Conservation (phyloP, 2,797 vertebrate genomes). For the Molossus molossus region DNA sequence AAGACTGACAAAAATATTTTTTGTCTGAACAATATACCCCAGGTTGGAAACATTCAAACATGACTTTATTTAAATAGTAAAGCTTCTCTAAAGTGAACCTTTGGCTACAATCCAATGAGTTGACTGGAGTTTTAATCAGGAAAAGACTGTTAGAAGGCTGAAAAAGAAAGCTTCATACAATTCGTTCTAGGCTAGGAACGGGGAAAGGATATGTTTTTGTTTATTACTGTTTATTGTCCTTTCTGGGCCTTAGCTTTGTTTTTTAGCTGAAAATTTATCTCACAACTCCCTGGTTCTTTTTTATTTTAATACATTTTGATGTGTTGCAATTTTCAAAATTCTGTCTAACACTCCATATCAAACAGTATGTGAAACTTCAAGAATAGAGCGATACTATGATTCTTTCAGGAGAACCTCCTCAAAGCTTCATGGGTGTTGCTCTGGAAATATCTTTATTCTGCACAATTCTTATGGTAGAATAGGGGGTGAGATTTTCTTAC, state of each 20-base stretch:
- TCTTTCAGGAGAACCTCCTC: slow-evolving; percentile 20
- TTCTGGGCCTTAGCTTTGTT: not conserved
- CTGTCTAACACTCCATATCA: not conserved
- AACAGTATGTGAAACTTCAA: slow-evolving; percentile 28
- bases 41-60: slow-evolving; percentile 89
- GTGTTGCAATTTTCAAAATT: slow-evolving; percentile 61
- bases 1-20: slow-evolving; percentile 90
- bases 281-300: slow-evolving; percentile 32
- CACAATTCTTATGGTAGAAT: not conserved
- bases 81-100: slow-evolving; percentile 81
- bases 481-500: not conserved
- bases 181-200: slow-evolving; percentile 19
- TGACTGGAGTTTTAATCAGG: slow-evolving; percentile 75
- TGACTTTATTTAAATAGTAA: slow-evolving; percentile 82
- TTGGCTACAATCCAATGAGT: slow-evolving; percentile 81
- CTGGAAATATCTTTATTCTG: not conserved
- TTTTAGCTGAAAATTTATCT: slow-evolving; percentile 54
- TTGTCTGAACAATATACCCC: slow-evolving; percentile 84
- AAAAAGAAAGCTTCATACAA: slow-evolving; percentile 67
- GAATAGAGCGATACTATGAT: not conserved
- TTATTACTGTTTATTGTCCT: not conserved
- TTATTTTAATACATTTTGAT: slow-evolving; percentile 48
- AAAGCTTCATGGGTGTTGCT: not conserved
- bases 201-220: not conserved
- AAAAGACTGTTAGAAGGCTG: slow-evolving; percentile 66